Evolutionary conservation across 1,140 invertebrate genomes (phyloP), one percentile per base, ranked within the genome.

Genomic region (Cherax quadricarinatus): DNA sequence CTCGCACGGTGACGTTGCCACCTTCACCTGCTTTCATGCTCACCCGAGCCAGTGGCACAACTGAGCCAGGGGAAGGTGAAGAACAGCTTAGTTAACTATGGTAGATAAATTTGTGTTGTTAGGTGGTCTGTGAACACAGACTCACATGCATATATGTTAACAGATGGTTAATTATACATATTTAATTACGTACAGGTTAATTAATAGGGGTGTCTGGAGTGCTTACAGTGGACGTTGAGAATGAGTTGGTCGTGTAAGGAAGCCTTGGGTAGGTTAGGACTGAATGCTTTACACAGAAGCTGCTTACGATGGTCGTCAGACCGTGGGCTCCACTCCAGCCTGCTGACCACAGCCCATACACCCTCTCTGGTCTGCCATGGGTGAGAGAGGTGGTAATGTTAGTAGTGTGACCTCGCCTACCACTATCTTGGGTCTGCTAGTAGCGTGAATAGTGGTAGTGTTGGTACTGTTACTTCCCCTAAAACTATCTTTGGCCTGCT

Each of bases 281-380:
- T 88, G 79, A 78, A 91, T 3, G 92, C 92, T 51, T 93, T 93
- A 78, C 92, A 93, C 18, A 93, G 88, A 4, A 93, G 88, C 30
- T 62, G 73, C 12, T 85, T 79, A 7, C 60, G 60, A 57, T 93
- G 82, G 66, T 93, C 75, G 5, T 79, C 88, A 2, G 92, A 75
- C 21, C 81, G 70, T 0, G 92, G 84, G 6, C 81, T 90, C 66
- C 91, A 60, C 24, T 70, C 86, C 41, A 93, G 48, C n/a, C 51
- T 86, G 87, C 92, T 93, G 49, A 83, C 92, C 49, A 62, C 49
- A 48, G 86, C 92, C 30, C 89, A 84, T 21, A 85, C 82, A 49
- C 66, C 79, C 41, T 86, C 62, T 49, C 24, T 66, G 3, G 70
- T 86, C 92, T 90, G 92, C 12, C 18, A 18, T 6, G 57, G 53